phyloP scores from a whole-genome alignment of 1,140 invertebrate genomes.

The Metopolophium dirhodum region DNA sequence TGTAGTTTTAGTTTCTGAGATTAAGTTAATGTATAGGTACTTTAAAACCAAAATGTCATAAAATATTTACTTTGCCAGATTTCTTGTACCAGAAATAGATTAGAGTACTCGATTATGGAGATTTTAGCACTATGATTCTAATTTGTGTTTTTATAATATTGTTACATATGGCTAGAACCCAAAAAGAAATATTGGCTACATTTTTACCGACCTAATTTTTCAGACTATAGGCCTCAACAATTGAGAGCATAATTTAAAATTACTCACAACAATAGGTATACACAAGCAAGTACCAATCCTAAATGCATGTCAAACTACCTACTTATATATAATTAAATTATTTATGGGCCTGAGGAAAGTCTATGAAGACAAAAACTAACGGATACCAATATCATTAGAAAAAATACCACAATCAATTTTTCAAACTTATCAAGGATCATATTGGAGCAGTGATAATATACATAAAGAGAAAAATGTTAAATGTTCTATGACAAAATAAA shows the following conservation, averaged over 20 bases:
- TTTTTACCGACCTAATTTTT: conserved; percentile 51
- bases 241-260: background rate
- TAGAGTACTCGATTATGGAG: conserved; percentile 3
- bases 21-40: background rate
- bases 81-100: conserved; percentile 24
- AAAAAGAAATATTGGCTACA: conserved; percentile 25
- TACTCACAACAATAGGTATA: background rate
- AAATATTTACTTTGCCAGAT: conserved; percentile 29
- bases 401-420: background rate
- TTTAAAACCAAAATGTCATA: conserved; percentile 17
- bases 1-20: background rate
- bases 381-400: background rate
- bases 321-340: background rate
- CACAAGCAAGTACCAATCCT: background rate
- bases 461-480: background rate
- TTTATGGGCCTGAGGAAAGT: background rate
- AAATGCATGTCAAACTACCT: background rate
- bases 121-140: conserved; percentile 9
- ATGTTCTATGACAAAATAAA: background rate
- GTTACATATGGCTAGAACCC: conserved; percentile 36
- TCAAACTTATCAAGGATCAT: background rate
- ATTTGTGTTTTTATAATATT: conserved; percentile 28
- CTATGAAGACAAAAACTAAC: background rate
- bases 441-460: background rate
- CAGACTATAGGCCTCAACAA: background rate